Evolutionary conservation across 2,113 vertebrate genomes (phyloP), one percentile per base, ranked within the genome.

Genomic region (Rousettus leschenaultii): DNA sequence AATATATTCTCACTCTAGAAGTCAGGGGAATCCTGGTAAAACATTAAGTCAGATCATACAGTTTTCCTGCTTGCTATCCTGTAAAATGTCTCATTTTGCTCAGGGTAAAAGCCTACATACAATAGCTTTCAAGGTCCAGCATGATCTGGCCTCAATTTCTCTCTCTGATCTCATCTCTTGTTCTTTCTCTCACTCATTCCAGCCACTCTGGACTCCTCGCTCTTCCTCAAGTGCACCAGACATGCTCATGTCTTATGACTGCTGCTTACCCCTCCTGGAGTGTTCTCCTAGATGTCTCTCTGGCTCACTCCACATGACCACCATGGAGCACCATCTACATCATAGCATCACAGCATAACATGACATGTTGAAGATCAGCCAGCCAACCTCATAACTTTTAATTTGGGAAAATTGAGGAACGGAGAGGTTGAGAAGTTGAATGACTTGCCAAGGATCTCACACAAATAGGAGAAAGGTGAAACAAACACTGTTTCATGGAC

Each of bases 1-100:
- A 11, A 7, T 74, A n/a, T 66, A 0, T 45, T 80, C 61, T 73
- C 22, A 22, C 13, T 43, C 28, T 33, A n/a, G n/a, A 91, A 51
- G 22, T 40, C 79, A 77, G 66, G 89, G 53, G 55, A 61, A 84
- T 87, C 55, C n/a, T 59, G 57, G 22, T 26, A 61, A 91, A 45
- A 57, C 40, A 30, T 8, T 11, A 30, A 19, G 40, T 35, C 51
- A 61, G 80, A 59, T 75, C 30, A 40, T 7, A 7, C 26, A 71
- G 48, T 38, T 75, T 24, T 51, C n/a, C 2, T 6, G 51, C 22
- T 77, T 63, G 84, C 14, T 43, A 43, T 79, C 38, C 28, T 33
- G 8, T 22, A 28, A 16, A 3, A 51, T 2, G 16, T 65, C 18
- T 24, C 63, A 12, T 57, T 65, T 66, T 48, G 24, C 61, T 33